Evolutionary conservation across 2,888 invertebrate species (phyloP).

Genomic region (Taphrorychus bicolor): DNA sequence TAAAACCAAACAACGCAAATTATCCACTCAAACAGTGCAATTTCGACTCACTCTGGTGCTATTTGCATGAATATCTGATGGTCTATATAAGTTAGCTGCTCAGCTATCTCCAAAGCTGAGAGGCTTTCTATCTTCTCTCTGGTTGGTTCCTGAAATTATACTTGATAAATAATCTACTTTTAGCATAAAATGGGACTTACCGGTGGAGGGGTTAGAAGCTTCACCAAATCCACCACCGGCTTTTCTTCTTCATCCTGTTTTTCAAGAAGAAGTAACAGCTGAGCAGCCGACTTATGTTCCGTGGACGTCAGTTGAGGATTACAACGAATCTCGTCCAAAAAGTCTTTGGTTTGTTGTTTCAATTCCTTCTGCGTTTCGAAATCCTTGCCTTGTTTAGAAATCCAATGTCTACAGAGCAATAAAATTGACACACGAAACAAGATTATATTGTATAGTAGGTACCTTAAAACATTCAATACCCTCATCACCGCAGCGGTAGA

Average conservation of each 20-base stretch:
- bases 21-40: not conserved
- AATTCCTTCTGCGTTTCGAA: slow-evolving; percentile 80
- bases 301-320: slow-evolving; percentile 84
- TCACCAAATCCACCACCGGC: slow-evolving; percentile 71
- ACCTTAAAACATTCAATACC: slow-evolving; percentile 84
- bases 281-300: slow-evolving; percentile 88
- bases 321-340: slow-evolving; percentile 86
- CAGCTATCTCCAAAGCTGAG: slow-evolving; percentile 90
- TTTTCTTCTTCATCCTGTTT: slow-evolving; percentile 73
- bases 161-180: not conserved
- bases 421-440: not conserved
- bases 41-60: slow-evolving; percentile 88
- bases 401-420: slow-evolving; percentile 74
- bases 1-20: not conserved
- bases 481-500: slow-evolving; percentile 95
- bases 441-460: slow-evolving; percentile 6
- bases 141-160: slow-evolving; percentile 68
- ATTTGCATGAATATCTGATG: slow-evolving; percentile 90
- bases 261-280: slow-evolving; percentile 78
- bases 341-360: slow-evolving; percentile 80
- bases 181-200: too few relatives aligned
- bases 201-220: slow-evolving; percentile 71
- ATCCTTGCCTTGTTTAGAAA: slow-evolving; percentile 88
- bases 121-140: slow-evolving; percentile 85
- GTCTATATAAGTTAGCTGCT: slow-evolving; percentile 90